Base-by-base conservation (phyloP, 2,113 vertebrate genomes). In the Ovibos moschatus region DNA sequence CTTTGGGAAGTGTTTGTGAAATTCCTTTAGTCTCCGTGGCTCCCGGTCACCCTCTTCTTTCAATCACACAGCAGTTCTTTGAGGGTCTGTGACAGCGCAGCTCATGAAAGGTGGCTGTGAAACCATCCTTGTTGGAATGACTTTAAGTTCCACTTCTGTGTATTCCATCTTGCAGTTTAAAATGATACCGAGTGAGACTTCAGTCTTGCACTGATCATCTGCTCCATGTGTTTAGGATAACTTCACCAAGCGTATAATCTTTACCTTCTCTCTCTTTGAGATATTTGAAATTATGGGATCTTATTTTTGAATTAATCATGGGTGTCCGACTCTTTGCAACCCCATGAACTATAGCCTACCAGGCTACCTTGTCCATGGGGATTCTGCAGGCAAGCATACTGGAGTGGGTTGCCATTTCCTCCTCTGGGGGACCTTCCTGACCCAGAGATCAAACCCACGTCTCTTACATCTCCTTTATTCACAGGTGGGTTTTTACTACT, bases 251-350 rank as follows among this genome's bases (percentile, higher is more conserved):
- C 55, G 12, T 6, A 9, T 86, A n/a, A 50, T 53, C 45, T 81
- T 79, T 74, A 53, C 64, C 15, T 5, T 87, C 28, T 92, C 36
- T 93, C 57, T 95, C 83, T 96, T 76, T 82, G 55, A 88, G 45
- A 55, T 89, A 36, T 90, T 85, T 71, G 17, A 74, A 28, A 91
- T 88, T 51, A 92, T 28, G 6, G 51, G 6, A 51, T 23, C 14
- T 79, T 51, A 79, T 64, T 96, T 93, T 88, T 33, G 0, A 91
- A 86, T 83, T 57, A 83, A 33, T 85, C 67, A 40, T 50, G 36
- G 30, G 78, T 43, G 71, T 76, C 71, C 0, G 2, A 43, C 71
- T 76, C 71, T 76, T 74, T 25, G 19, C 67, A 23, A 43, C 12
- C 40, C 40, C n/a, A 0, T 21, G 64, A 11, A 43, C 10, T 76